Conservation (phyloP, 2,113 vertebrate genomes). For the Crotalus viridis region DNA sequence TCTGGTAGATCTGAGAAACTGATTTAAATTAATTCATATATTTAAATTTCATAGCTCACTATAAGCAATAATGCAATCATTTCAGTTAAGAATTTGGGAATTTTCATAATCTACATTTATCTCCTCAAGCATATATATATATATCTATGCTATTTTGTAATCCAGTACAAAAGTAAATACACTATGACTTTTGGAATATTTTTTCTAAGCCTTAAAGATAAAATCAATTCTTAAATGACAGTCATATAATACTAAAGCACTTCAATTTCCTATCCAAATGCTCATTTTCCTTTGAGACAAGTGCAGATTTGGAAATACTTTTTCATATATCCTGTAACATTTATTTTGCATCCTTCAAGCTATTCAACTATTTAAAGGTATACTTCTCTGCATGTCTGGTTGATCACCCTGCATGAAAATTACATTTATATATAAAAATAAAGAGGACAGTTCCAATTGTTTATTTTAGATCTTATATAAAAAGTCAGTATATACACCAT, state of each 20-base stretch:
- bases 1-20: neutral
- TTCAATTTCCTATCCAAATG: neutral
- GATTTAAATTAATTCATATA: neutral
- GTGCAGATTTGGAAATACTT: neutral
- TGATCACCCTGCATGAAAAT: neutral
- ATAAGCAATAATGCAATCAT: neutral
- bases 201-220: neutral
- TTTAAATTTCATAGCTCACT: neutral
- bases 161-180: neutral
- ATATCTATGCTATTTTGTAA: neutral
- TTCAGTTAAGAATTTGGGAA: neutral
- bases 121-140: neutral
- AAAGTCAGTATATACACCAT: neutral
- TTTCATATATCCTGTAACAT: neutral
- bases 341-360: conserved; percentile 2
- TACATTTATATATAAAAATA: neutral
- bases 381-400: neutral
- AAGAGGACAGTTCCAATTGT: neutral
- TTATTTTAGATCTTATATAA: conserved; percentile 31
- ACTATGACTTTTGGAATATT: neutral
- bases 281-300: neutral
- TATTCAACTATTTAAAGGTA: conserved; percentile 27
- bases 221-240: neutral
- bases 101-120: neutral
- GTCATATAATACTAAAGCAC: neutral